Base-by-base conservation (phyloP, 2,888 invertebrate genomes). In the Ecdyonurus torrentis region DNA sequence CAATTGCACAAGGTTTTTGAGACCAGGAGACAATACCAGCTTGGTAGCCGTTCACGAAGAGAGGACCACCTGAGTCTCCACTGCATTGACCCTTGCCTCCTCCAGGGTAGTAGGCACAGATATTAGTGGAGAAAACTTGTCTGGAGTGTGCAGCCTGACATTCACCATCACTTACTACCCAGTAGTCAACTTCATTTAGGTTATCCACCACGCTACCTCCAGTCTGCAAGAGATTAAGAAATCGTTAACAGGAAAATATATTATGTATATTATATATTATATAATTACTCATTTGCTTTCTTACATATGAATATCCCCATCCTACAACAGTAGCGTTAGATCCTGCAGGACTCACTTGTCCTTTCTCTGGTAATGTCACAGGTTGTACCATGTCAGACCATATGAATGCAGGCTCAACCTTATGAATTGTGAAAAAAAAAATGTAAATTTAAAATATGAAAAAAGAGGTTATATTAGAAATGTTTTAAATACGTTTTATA, bases 71-170 rank as follows among this genome's bases (percentile, higher is more conserved):
- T 2, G 58, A 62, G 20, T 61, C 61, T n/a, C 61, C 72, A 61
- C 71, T 75, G 67, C 78, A 78, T 66, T 77, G 77, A 1, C 78
- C 78, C 67, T 72, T 75, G 2, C 77, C 77, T 18, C 77, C 78
- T 63, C 72, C 73, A 1, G 72, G 71, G 15, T 75, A 69, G 1
- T 77, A 77, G 1, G 76, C 77, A 66, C 78, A 78, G 50, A 78
- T 69, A 65, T 77, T 75, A 18, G 37, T 37, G 2, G 55, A 23
- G 7, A 25, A 58, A 20, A 62, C 58, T 5, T 2, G 20, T 23
- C 5, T 24, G 5, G 23, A 5, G 62, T 75, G 74, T 0, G 70
- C 70, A 2, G 66, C 65, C 19, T 69, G 70, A 66, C 78, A 78
- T 64, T 74, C 74, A 19, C 69, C 70, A 63, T 76, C 73, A 10